Evolutionary conservation across 2,797 vertebrate genomes (phyloP), one percentile per base, ranked within the genome.

Genomic region (Mus caroli): DNA sequence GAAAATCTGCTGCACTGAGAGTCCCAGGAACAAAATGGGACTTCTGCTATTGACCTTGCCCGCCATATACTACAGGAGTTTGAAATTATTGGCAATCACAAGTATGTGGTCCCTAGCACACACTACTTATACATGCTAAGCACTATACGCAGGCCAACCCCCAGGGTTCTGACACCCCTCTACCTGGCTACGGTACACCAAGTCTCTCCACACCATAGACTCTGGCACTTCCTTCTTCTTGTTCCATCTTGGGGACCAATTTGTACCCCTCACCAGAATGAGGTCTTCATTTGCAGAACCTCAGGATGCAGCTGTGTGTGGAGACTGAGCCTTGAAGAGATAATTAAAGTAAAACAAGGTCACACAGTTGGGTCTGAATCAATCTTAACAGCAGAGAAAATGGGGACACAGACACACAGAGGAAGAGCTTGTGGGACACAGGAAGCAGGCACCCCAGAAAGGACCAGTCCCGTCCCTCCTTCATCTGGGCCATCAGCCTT

Each of bases 51-150:
- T 1, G 22, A 37, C 6, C 37, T 20, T 26, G 62, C 9, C 84
- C 82, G 56, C 50, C 28, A 0, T 26, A 40, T n/a, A 37, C 60
- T 52, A 89, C 13, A 0, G 0, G 77, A 77, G 40, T 10, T 58
- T 64, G 75, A 92, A 58, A 20, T 22, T 24, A 26, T 0, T 14
- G 52, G 54, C 64, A 19, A 82, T 19, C n/a, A 1, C 46, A 1
- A 24, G 50, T 19, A 52, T 34, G 1, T n/a, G 60, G 60, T 13
- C 7, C 87, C 64, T 7, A 11, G 69, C 0, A 0, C 1, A 1
- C 6, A 43, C 0, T 4, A 10, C 43, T 31, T 56, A 26, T 24
- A 24, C 22, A 20, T 0, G n/a, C 37, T 24, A 64, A 12, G 28
- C 56, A 13, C 79, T 1, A 26, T 50, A 31, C 11, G 34, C 22